phyloP scores from a whole-genome alignment of 1,140 invertebrate species.

The Drosophila chauvacae region DNA sequence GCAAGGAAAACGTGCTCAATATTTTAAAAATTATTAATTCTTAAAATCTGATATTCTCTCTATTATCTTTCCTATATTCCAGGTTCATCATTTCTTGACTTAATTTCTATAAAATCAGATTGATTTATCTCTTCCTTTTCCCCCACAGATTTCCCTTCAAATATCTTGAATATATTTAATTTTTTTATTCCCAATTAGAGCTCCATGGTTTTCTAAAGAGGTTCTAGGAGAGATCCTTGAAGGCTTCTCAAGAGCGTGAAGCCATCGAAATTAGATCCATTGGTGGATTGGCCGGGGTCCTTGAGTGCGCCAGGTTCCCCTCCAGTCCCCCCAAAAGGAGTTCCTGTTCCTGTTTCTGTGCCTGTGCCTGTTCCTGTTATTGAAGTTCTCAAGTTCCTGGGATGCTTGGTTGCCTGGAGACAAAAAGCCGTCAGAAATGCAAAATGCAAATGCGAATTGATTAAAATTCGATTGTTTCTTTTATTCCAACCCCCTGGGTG shows the following conservation, averaged over 20 bases:
- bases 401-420: constrained; percentile 63
- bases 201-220: background rate
- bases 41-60: no score
- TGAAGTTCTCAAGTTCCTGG: constrained; percentile 8
- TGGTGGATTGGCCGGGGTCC: constrained; percentile 9
- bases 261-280: constrained; percentile 31
- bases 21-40: no score
- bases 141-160: background rate
- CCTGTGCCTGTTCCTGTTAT: background rate
- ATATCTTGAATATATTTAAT: background rate
- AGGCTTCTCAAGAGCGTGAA: constrained; percentile 16
- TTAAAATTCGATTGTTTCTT: constrained; percentile 85
- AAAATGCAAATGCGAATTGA: constrained; percentile 77
- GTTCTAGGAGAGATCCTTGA: constrained; percentile 1
- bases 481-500: constrained; percentile 54
- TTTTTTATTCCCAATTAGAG: constrained; percentile 22
- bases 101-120: background rate
- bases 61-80: no score
- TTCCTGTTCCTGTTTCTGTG: background rate
- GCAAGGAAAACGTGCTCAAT: background rate
- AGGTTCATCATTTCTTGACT: background rate
- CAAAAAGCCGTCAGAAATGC: constrained; percentile 44
- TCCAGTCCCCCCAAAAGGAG: background rate
- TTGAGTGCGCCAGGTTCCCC: constrained; percentile 5
- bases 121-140: no score